phyloP scores from a whole-genome alignment of 2,797 vertebrate species.

The Acrossocheilus fasciatus region DNA sequence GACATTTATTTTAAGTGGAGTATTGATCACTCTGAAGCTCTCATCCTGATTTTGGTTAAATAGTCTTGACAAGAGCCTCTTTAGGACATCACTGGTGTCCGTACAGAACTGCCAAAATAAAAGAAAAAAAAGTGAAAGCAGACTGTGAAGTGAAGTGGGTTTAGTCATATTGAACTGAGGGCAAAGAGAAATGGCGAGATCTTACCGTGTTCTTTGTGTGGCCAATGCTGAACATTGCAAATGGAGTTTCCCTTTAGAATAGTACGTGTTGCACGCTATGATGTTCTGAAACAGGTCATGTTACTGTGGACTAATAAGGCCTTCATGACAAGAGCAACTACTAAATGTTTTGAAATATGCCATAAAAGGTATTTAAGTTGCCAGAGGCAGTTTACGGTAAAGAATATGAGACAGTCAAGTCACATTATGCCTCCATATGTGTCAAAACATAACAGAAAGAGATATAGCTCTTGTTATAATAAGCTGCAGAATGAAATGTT shows the following conservation, averaged over 20 bases:
- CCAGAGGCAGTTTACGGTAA: not conserved
- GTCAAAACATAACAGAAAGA: constrained; percentile 5
- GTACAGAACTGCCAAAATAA: not conserved
- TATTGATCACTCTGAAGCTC: not conserved
- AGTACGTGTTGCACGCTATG: not conserved
- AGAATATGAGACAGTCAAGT: not conserved
- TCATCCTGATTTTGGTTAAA: not conserved
- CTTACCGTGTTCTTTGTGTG: not conserved
- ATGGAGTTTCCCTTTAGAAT: constrained; percentile 39
- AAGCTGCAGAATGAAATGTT: not conserved
- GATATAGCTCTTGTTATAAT: not conserved
- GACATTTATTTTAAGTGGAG: not conserved
- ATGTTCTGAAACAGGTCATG: not conserved
- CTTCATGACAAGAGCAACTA: not conserved
- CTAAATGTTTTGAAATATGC: not conserved
- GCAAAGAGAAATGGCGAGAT: not conserved
- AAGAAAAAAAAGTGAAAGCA: not conserved
- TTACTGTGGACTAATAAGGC: not conserved
- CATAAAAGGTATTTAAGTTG: not conserved
- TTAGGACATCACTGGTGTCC: not conserved
- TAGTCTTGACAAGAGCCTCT: not conserved
- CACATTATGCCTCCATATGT: not conserved
- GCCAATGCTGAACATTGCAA: constrained; percentile 14
- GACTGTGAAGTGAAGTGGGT: not conserved
- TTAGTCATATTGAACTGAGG: constrained; percentile 20